Base-by-base conservation (phyloP, 2,888 invertebrate genomes). In the Colostygia pectinataria region DNA sequence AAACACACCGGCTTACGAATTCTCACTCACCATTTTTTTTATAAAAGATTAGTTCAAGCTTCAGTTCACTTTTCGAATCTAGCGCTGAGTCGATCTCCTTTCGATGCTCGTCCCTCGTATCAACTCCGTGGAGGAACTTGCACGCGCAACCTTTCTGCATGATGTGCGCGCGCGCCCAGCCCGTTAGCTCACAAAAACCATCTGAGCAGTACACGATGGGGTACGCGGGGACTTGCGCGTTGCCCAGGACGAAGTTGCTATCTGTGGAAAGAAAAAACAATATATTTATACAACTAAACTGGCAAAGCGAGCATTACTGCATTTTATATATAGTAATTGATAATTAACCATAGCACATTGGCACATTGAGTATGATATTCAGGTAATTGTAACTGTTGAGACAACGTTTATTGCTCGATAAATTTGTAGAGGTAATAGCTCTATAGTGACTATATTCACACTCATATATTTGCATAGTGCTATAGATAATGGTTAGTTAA, bases 91-190 rank as follows among this genome's bases (percentile, higher is more conserved):
- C 97, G 76, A 98, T 97, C 87, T 96, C 95, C 55, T 92, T 90
- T 70, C 96, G 96, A 78, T 97, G 96, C 62, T 97, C 97, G 10
- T 97, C 96, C 51, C 93, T 92, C 14, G 98, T 98, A 78, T 98
- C 97, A 23, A 95, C 94, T 1, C 98, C 98, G 79, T 97, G 96
- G 12, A 97, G 93, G 86, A 98, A 98, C 85, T 96, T 96, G 92
- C 98, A 98, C 69, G 97, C 97, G 90, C 98, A 98, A 60, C 96
- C 96, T 82, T 97, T 97, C 91, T 98, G 97, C 98, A 98, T 98
- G 89, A 98, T 98, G 91, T 98, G 97, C 60, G 97, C 98, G 71
- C 98, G 93, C 63, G 96, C 93, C 91, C 95, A 97, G 63, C 97
- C 97, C 51, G 98, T 97, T 92, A 98, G 94, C 92, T 98, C 98